Conservation (phyloP, 2,888 invertebrate species). For the Stratiomys singularior region DNA sequence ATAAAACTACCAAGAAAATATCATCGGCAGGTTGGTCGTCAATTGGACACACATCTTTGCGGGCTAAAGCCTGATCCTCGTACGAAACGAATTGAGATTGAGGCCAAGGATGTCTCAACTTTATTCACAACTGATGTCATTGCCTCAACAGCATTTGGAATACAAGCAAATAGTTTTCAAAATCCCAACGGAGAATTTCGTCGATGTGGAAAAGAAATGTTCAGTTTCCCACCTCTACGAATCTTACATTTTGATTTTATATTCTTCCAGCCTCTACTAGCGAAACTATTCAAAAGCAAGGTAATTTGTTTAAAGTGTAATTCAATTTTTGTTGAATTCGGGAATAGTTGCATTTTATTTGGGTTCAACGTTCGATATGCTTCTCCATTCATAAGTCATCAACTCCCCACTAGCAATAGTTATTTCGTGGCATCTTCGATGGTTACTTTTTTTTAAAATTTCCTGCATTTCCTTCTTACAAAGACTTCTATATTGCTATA, state of each 20-base stretch:
- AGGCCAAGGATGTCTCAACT: slow-evolving; percentile 59
- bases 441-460: no score
- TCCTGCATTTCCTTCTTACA: no score
- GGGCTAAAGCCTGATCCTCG: neutral
- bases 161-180: slow-evolving; percentile 60
- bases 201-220: slow-evolving; percentile 56
- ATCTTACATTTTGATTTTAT: slow-evolving; percentile 57
- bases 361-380: no score
- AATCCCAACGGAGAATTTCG: slow-evolving; percentile 61
- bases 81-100: slow-evolving; percentile 51
- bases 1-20: neutral
- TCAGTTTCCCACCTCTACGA: slow-evolving; percentile 55
- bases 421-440: no score
- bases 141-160: slow-evolving; percentile 61
- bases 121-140: slow-evolving; percentile 62
- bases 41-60: slow-evolving; percentile 38
- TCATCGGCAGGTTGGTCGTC: slow-evolving; percentile 36
- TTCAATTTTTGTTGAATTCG: no score
- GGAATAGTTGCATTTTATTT: no score
- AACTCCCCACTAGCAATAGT: no score
- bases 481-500: no score
- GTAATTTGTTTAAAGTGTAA: no score
- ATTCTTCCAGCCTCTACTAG: slow-evolving; percentile 61
- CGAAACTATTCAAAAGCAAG: slow-evolving; percentile 56
- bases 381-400: no score